Base-by-base conservation (phyloP, 2,888 invertebrate genomes). In the Xestia sexstrigata region DNA sequence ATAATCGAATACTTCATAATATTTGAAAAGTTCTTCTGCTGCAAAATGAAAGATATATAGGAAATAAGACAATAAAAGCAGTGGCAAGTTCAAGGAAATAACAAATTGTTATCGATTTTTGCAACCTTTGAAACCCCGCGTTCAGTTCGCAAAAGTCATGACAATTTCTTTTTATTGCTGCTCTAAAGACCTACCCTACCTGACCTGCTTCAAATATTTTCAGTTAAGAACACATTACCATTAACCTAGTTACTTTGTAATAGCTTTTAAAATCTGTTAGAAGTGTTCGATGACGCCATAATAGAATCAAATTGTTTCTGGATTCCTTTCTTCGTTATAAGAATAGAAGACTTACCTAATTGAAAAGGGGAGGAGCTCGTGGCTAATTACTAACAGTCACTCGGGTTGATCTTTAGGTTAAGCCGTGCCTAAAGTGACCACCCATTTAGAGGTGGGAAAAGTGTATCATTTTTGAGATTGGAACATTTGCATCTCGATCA, bases 151-250 rank as follows among this genome's bases (percentile, higher is more conserved):
- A 67, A 45, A 52, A 60, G 35, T 55, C 66, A 67, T 62, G 35
- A 62, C n/a, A 82, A 67, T 79, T 67, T 81, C 5, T 26, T 62
- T 66, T 66, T 23, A 75, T 62, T 52, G n/a, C 60, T 60, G 26
- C 15, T 66, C 52, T 74, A 26, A 60, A 42, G 45, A 55, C n/a
- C 30, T 58, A 5, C 26, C 52, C 13, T 66, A 74, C 60, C 66
- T 81, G 26, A 82, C 49, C 60, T 35, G 60, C 26, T 74, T 74
- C n/a, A 58, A 60, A 68, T 62, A 79, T 58, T 68, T 55, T 82
- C 63, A 58, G 52, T 70, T 70, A 49, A 35, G 68, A 79, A 30
- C 55, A 30, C 23, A 42, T 68, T 39, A 81, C 78, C 45, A 67
- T 83, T 80, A 77, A 39, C 69, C 66, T 47, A 20, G 30, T 67